Percentiles rank a stretch among this genome's conserved stretches.
phyloP scores from a whole-genome alignment of 1,140 invertebrate genomes.

The Bombus polaris region DNA sequence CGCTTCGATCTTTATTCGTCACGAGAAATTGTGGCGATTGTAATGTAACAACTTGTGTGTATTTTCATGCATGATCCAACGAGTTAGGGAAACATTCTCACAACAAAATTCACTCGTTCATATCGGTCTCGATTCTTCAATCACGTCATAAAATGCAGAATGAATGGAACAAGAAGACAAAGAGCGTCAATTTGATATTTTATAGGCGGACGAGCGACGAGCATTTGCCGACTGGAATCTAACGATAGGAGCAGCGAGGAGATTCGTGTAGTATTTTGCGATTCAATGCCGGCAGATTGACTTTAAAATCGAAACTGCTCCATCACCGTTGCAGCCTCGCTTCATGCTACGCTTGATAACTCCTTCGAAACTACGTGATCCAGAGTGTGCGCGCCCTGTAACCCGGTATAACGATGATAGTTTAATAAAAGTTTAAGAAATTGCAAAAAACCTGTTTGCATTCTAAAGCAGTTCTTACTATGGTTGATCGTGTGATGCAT shows the following conservation, averaged over 20 bases:
- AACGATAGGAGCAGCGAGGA: neutral
- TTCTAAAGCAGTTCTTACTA: constrained; percentile 27
- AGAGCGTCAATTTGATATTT: constrained; percentile 14
- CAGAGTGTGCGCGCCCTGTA: neutral
- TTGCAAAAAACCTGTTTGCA: constrained; percentile 45
- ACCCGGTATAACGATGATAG: constrained; percentile 21
- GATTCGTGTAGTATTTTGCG: constrained; percentile 33
- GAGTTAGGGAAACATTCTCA: neutral
- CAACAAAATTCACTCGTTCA: neutral
- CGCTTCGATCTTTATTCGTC: too few species aligned
- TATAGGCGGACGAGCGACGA: neutral
- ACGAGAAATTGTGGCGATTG: too few species aligned
- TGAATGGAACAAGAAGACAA: neutral
- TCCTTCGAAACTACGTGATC: constrained; percentile 23
- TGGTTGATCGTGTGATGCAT: neutral
- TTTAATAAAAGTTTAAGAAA: constrained; percentile 48
- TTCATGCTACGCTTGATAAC: neutral
- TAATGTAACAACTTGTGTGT: too few species aligned
- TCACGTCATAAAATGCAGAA: neutral
- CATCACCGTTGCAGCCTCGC: neutral
- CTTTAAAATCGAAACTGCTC: constrained; percentile 28
- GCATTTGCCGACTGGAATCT: neutral
- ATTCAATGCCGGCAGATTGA: constrained; percentile 32
- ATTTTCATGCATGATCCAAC: neutral
- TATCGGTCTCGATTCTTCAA: neutral